Base-by-base conservation (phyloP, 2,888 invertebrate species). In the Eudasyphora cyanicolor region DNA sequence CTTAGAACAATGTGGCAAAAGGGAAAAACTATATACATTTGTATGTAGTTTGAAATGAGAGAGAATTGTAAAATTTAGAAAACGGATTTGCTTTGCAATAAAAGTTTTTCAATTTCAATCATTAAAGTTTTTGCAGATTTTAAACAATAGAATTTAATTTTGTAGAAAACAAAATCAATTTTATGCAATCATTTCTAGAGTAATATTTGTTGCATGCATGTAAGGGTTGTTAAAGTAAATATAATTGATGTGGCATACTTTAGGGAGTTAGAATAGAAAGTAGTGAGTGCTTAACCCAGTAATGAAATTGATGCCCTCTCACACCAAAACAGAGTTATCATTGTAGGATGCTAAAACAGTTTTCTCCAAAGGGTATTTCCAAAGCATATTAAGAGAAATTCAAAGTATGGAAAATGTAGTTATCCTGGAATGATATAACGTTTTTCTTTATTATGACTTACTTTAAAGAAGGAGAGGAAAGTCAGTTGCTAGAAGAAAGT, bases 91-190 rank as follows among this genome's bases (percentile, higher is more conserved):
- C 57, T 3, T 45, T 14, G 54, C 1, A 27, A 60, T 10, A 67
- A 67, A 75, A 76, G 51, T 76, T 76, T 76, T 57, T 54, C 54
- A 76, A 76, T 76, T 76, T 67, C 32, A 64, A 19, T 24, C 19
- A 54, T 67, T 67, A 24, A 42, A 67, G n/a, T 38, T 42, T 38
- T 67, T 24, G 21, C 14, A n/a, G 42, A 67, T 67, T 67, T 42
- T 35, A 67, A 38, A 67, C 42, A 42, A 42, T 42, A 24, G 38
- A 21, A 21, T 42, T 67, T 42, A 67, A 67, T 42, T 67, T 35
- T 12, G 67, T 21, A 38, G 42, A 67, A 19, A n/a, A n/a, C n/a
- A n/a, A 67, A 67, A 42, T 67, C 64, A 67, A 42, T 67, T 19
- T 24, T 24, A 24, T n/a, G n/a, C 10, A 21, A 24, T 21, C 6